Evolutionary conservation across 2,888 invertebrate genomes (phyloP).

Genomic region (Trissolcus japonicus): DNA sequence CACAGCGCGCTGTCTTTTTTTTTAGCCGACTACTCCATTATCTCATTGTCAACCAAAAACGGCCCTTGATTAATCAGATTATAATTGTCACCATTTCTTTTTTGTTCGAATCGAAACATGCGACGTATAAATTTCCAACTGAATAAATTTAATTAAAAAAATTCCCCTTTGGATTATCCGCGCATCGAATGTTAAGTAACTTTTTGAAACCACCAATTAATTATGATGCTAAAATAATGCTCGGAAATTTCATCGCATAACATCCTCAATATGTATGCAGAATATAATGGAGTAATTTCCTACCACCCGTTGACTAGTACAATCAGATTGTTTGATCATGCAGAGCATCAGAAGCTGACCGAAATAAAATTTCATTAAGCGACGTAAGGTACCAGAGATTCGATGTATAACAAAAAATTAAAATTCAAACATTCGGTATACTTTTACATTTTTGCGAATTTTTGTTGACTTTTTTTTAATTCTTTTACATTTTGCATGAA

Average conservation of each 20-base stretch:
- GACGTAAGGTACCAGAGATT: conserved; percentile 9
- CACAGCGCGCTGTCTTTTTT: conserved; percentile 62
- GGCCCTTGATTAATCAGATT: conserved; percentile 40
- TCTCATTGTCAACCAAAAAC: conserved; percentile 52
- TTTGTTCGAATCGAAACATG: neutral
- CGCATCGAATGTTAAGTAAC: no score
- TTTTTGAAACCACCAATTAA: no score
- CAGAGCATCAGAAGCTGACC: conserved; percentile 13
- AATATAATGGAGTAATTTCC: conserved; percentile 5
- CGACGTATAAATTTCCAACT: neutral
- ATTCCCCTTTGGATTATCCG: neutral
- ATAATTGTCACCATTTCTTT: conserved; percentile 10
- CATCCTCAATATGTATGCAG: conserved; percentile 1
- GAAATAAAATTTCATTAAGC: conserved; percentile 27
- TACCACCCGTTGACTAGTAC: conserved; percentile 18
- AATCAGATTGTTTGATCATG: conserved; percentile 22
- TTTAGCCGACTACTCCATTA: conserved; percentile 54
- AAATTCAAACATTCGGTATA: no score
- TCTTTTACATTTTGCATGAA: no score
- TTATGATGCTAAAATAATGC: neutral
- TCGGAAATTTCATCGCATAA: neutral
- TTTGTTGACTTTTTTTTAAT: no score
- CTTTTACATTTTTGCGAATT: no score
- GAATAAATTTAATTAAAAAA: neutral
- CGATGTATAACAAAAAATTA: neutral